Base-by-base conservation (phyloP, 1,140 invertebrate species). In the Pararge aegeria region DNA sequence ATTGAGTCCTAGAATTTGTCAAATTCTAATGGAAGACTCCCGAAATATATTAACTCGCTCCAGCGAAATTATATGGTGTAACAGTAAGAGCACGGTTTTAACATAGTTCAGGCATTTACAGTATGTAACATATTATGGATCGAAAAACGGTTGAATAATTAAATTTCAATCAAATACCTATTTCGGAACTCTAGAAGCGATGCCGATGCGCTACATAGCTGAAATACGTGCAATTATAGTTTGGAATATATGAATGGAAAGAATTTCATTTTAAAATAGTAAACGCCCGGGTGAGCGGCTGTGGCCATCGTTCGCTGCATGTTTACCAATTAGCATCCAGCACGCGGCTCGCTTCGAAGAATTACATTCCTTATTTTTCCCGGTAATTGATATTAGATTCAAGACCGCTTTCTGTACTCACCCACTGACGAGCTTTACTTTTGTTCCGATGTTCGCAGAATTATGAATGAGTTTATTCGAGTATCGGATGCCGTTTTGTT, bases 241-340 rank as follows among this genome's bases (percentile, higher is more conserved):
- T 71, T 64, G 72, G 69, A 79, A 80, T 85, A 78, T 80, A 78
- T 79, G 73, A 80, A 74, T 77, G 61, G 64, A 75, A 84, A 82
- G 83, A 88, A 86, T 88, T 88, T 88, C 73, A 84, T 88, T 86
- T 86, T 70, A 80, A 82, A 83, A 80, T 84, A 78, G 79, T 84
- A 55, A 61, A 70, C 67, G 55, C 56, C 55, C 63, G 59, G 62
- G 55, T 70, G 66, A 73, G 50, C 64, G 69, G 71, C 75, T 74
- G 69, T 64, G 58, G 56, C 61, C 64, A 65, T 63, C 63, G 63
- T 63, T 69, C 68, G 71, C 74, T 70, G 72, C 71, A 75, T 85
- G 79, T 79, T 80, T 80, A 84, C 75, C 77, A 85, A 85, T 85
- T 83, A 87, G 76, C 66, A 70, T 60, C 60, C 58, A 70, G 59